phyloP scores from a whole-genome alignment of 2,113 vertebrate genomes.

The Castor canadensis region DNA sequence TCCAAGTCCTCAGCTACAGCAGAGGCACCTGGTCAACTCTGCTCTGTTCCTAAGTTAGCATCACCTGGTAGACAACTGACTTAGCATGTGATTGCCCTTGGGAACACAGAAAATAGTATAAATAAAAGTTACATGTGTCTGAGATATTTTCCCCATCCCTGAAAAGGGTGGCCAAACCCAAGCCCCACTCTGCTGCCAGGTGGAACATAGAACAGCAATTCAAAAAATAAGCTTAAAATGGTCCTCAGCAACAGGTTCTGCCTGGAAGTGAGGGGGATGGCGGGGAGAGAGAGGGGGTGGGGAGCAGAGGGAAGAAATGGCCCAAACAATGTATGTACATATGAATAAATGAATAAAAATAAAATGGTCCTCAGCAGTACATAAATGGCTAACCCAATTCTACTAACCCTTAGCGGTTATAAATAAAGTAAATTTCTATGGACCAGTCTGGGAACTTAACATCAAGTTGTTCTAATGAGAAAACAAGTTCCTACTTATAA shows the following conservation, averaged over 20 bases:
- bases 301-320: too few relatives aligned
- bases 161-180: neutral
- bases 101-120: neutral
- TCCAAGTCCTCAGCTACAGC: neutral
- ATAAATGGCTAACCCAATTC: neutral
- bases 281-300: too few relatives aligned
- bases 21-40: neutral
- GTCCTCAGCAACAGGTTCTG: neutral
- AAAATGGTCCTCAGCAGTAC: neutral
- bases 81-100: neutral
- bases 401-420: neutral
- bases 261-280: too few relatives aligned
- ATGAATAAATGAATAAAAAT: too few relatives aligned
- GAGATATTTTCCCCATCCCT: neutral
- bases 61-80: neutral
- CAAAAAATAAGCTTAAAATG: neutral
- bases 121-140: neutral
- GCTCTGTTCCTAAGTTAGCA: neutral
- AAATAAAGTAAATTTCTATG: neutral
- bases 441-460: neutral
- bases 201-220: neutral
- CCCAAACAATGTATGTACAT: too few relatives aligned
- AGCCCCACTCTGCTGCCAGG: neutral
- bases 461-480: neutral
- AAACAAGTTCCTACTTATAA: conserved; percentile 2